These are phyloP conservation scores for Motacilla alba DNA, from an alignment of 2,113 vertebrate genomes.

Conservation along the genomic window DNA sequence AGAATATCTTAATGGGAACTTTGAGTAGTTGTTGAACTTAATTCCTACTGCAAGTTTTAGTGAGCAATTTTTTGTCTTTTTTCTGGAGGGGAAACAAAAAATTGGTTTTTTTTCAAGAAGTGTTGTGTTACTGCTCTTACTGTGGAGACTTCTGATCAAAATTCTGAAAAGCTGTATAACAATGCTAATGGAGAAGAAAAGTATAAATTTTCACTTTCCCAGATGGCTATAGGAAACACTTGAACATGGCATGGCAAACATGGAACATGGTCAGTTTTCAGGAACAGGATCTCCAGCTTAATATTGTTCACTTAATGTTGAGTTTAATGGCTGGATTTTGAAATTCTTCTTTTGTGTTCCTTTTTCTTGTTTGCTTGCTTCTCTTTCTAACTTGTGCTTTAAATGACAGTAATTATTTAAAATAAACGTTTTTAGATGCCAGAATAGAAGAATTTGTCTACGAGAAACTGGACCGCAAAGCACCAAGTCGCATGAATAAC, in stretches of 20 bases:
- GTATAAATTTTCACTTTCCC: neutral
- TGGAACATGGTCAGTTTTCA: neutral
- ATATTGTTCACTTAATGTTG: neutral
- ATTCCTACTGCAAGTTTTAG: neutral
- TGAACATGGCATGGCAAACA: neutral
- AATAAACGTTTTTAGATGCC: slow-evolving; percentile 78
- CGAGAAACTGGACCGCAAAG: slow-evolving; percentile 97
- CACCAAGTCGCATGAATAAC: slow-evolving; percentile 90
- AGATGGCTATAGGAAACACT: neutral
- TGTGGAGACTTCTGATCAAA: neutral
- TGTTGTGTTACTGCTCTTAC: neutral
- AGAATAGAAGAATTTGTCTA: slow-evolving; percentile 98
- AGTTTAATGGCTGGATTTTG: neutral
- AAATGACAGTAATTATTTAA: neutral
- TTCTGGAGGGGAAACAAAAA: neutral
- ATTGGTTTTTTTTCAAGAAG: neutral
- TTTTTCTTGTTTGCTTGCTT: neutral
- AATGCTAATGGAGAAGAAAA: neutral
- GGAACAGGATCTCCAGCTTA: neutral
- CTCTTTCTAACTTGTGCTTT: neutral
- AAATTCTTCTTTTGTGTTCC: neutral
- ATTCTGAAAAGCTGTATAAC: neutral
- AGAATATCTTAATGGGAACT: neutral
- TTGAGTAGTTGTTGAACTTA: neutral
- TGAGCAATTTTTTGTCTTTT: neutral